Conservation (phyloP, 2,888 invertebrate species). For the Trichopria drosophilae region DNA sequence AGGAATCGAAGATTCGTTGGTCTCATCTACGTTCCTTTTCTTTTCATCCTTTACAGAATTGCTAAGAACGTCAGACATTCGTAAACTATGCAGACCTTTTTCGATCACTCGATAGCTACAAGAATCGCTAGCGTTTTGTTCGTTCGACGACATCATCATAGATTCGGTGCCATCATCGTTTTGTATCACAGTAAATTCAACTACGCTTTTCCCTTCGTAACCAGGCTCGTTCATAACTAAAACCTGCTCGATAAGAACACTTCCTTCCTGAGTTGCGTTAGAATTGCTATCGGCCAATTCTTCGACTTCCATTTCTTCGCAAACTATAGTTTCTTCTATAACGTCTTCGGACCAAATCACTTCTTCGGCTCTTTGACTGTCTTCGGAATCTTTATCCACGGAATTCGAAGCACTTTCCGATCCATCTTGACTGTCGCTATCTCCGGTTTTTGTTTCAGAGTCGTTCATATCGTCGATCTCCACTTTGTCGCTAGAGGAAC, state of each 20-base stretch:
- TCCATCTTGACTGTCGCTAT: constrained; percentile 46
- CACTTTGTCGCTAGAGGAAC: constrained; percentile 12
- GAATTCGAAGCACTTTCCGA: constrained; percentile 23
- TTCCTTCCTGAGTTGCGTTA: constrained; percentile 39
- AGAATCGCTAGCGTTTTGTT: constrained; percentile 23
- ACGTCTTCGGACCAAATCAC: constrained; percentile 54
- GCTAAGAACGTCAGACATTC: constrained; percentile 35
- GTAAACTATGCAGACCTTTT: constrained; percentile 39
- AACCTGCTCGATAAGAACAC: constrained; percentile 45
- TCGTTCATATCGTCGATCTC: constrained; percentile 14
- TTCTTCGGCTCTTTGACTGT: constrained; percentile 34
- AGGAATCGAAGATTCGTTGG: too few relatives aligned
- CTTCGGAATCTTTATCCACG: constrained; percentile 39
- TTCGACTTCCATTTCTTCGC: constrained; percentile 56
- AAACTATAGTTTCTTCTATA: constrained; percentile 56
- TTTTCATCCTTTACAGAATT: too few relatives aligned
- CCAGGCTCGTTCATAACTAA: constrained; percentile 41
- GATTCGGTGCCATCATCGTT: constrained; percentile 45
- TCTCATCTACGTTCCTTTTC: too few relatives aligned
- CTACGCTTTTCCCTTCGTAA: constrained; percentile 40
- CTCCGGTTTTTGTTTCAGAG: constrained; percentile 22
- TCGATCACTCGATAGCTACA: constrained; percentile 31
- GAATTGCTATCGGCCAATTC: constrained; percentile 36
- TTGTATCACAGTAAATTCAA: constrained; percentile 50
- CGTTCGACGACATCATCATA: constrained; percentile 38